phyloP scores from a whole-genome alignment of 2,888 invertebrate species.

The Plagiodera versicolora region DNA sequence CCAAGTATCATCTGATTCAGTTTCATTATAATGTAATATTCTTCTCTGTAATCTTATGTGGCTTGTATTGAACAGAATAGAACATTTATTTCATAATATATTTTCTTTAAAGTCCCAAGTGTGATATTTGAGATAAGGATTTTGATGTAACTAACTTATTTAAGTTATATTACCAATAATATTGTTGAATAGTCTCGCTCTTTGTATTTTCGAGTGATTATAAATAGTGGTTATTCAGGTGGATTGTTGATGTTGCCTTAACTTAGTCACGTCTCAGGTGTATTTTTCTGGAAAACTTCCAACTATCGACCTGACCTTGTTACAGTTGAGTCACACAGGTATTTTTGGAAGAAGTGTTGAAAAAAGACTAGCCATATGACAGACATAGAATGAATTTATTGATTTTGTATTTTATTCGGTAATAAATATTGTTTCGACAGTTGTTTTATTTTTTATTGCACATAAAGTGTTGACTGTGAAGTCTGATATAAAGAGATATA shows the following conservation, averaged over 20 bases:
- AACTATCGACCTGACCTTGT: neutral
- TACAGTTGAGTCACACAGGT: conserved; percentile 7
- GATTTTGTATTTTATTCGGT: conserved; percentile 3
- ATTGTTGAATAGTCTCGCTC: neutral
- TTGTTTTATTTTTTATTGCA: conserved; percentile 17
- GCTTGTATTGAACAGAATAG: conserved; percentile 40
- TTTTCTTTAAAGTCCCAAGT: conserved; percentile 40
- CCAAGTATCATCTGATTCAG: neutral
- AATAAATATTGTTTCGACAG: conserved; percentile 4
- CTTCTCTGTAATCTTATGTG: conserved; percentile 37
- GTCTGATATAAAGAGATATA: neutral
- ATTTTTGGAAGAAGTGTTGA: neutral
- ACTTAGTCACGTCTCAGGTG: conserved; percentile 19
- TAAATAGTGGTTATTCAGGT: neutral
- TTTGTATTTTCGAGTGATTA: neutral
- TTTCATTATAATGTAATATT: neutral
- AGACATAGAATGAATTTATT: neutral
- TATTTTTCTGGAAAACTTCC: conserved; percentile 9
- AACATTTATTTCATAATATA: conserved; percentile 27
- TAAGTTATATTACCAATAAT: neutral
- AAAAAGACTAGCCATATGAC: conserved; percentile 1
- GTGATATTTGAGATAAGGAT: neutral
- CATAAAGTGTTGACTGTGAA: conserved; percentile 5
- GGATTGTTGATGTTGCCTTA: neutral
- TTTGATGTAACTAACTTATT: neutral